Conservation (phyloP, 2,888 invertebrate species). For the Macaria notata region DNA sequence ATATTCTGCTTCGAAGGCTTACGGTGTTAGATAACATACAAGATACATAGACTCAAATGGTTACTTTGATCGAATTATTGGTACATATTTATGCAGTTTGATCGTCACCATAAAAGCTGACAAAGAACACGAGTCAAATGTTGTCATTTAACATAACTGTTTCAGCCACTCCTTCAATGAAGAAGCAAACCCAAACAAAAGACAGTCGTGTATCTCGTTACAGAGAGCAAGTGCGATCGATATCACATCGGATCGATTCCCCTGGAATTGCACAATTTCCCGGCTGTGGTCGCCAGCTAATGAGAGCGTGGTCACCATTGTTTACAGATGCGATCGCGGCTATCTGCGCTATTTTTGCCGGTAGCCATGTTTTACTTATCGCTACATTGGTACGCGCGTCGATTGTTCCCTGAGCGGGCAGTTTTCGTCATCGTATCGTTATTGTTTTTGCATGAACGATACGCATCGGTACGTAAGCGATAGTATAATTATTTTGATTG, state of each 20-base stretch:
- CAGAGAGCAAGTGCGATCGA: conserved; percentile 50
- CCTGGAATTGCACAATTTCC: conserved; percentile 71
- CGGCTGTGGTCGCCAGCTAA: conserved; percentile 69
- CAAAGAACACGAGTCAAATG: too few relatives aligned
- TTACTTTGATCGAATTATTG: too few relatives aligned
- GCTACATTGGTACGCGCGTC: conserved; percentile 59
- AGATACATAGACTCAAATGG: too few relatives aligned
- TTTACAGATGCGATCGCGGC: conserved; percentile 73
- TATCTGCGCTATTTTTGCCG: conserved; percentile 76
- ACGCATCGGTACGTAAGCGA: conserved; percentile 42
- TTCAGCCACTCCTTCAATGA: conserved; percentile 19
- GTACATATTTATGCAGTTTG: too few relatives aligned
- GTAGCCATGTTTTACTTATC: conserved; percentile 77
- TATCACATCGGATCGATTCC: conserved; percentile 63
- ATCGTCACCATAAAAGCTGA: too few relatives aligned
- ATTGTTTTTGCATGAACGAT: conserved; percentile 49
- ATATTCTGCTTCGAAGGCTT: not conserved
- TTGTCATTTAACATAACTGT: not conserved
- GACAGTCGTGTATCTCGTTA: conserved; percentile 29
- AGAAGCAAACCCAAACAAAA: conserved; percentile 34
- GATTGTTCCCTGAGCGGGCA: conserved; percentile 63
- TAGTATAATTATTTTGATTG: conserved; percentile 53
- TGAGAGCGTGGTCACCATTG: conserved; percentile 79
- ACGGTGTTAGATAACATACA: too few relatives aligned
- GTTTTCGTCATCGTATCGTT: conserved; percentile 66